phyloP scores from a whole-genome alignment of 2,797 vertebrate species.

The Mallotus villosus region DNA sequence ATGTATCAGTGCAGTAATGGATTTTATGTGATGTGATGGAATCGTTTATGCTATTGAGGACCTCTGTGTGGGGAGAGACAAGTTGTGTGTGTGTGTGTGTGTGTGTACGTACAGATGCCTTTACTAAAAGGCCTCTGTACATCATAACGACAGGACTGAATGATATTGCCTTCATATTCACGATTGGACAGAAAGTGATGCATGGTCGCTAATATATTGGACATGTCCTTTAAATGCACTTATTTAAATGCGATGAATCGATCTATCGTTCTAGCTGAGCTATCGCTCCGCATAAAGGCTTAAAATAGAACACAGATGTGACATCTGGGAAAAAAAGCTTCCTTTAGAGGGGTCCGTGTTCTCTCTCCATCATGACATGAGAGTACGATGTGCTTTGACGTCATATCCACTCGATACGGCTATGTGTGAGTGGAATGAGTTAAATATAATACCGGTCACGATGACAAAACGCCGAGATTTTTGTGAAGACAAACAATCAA shows the following conservation, averaged over 20 bases:
- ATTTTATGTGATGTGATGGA: slow-evolving; percentile 7
- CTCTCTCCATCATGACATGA: slow-evolving; percentile 37
- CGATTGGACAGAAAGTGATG: slow-evolving; percentile 52
- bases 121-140: no score
- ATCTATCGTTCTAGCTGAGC: slow-evolving; percentile 64
- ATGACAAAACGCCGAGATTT: slow-evolving; percentile 21
- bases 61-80: neutral
- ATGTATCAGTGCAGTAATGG: neutral
- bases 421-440: neutral
- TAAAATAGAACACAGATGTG: slow-evolving; percentile 73
- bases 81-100: neutral
- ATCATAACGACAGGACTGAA: slow-evolving; percentile 44
- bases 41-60: neutral
- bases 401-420: slow-evolving; percentile 12
- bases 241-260: slow-evolving; percentile 74
- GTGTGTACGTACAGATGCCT: neutral
- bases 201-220: slow-evolving; percentile 63
- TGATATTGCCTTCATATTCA: slow-evolving; percentile 33
- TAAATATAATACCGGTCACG: slow-evolving; percentile 1
- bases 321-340: slow-evolving; percentile 55
- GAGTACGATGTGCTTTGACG: slow-evolving; percentile 9
- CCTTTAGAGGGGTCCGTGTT: slow-evolving; percentile 58
- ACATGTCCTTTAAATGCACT: slow-evolving; percentile 61
- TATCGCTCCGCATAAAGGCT: slow-evolving; percentile 63
- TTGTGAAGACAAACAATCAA: neutral